These are phyloP conservation scores for Dolomedes plantarius DNA, from an alignment of 2,888 invertebrate species.

Conservation along the genomic window DNA sequence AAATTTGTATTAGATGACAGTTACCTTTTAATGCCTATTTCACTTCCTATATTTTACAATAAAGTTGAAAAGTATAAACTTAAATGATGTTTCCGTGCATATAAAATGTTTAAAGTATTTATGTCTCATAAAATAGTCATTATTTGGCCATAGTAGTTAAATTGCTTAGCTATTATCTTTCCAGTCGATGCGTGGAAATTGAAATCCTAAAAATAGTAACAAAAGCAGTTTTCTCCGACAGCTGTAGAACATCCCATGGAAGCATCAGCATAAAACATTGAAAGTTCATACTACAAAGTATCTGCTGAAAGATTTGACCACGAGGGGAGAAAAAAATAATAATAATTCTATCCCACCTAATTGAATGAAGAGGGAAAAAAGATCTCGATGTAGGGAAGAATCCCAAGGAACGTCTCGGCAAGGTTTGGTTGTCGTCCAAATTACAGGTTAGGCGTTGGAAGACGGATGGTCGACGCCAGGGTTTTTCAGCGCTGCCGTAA, in stretches of 20 bases:
- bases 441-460: conserved; percentile 60
- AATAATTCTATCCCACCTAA: background rate
- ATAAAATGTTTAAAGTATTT: too few relatives aligned
- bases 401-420: background rate
- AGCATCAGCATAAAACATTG: background rate
- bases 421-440: conserved; percentile 53
- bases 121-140: too few relatives aligned
- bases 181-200: too few relatives aligned
- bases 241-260: background rate
- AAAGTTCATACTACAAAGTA: conserved; percentile 5
- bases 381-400: background rate
- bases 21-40: too few relatives aligned
- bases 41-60: too few relatives aligned
- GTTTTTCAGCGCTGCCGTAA: conserved; percentile 70
- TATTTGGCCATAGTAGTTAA: too few relatives aligned
- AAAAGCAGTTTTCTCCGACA: too few relatives aligned
- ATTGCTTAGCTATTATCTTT: too few relatives aligned
- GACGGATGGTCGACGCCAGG: conserved; percentile 65
- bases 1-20: too few relatives aligned
- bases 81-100: too few relatives aligned
- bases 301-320: background rate
- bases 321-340: background rate
- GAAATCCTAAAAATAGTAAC: too few relatives aligned
- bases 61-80: too few relatives aligned
- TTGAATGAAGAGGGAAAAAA: background rate